phyloP scores from a whole-genome alignment of 2,113 vertebrate species.

The Pituophis catenifer region DNA sequence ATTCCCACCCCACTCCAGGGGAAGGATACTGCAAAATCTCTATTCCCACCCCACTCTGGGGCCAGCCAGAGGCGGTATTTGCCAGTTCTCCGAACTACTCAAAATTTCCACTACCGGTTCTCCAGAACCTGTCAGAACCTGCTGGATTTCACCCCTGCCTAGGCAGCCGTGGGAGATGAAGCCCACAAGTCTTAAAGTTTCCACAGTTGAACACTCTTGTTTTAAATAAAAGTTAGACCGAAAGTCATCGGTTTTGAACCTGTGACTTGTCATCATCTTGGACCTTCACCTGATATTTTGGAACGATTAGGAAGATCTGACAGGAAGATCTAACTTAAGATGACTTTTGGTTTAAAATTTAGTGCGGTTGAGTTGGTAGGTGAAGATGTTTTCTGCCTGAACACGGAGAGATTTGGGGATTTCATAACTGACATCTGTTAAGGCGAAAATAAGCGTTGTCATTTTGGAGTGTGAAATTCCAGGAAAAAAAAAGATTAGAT shows the following conservation, averaged over 20 bases:
- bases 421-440: not conserved
- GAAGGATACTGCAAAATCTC: too few relatives aligned
- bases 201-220: not conserved
- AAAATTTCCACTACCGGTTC: too few relatives aligned
- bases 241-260: not conserved
- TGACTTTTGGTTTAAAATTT: not conserved
- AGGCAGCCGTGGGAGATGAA: not conserved
- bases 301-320: not conserved
- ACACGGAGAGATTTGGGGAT: not conserved
- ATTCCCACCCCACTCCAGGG: too few relatives aligned
- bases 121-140: too few relatives aligned
- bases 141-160: too few relatives aligned
- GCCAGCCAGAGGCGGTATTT: too few relatives aligned
- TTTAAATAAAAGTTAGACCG: not conserved
- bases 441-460: not conserved
- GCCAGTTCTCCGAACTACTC: too few relatives aligned
- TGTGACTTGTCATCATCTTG: not conserved
- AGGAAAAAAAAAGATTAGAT: not conserved
- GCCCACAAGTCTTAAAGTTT: not conserved
- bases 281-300: not conserved
- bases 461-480: not conserved
- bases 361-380: not conserved
- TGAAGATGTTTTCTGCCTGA: not conserved
- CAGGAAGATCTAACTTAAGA: not conserved
- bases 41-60: too few relatives aligned